These are phyloP conservation scores for Pantala flavescens DNA, from an alignment of 1,140 invertebrate genomes.

Conservation along the genomic window DNA sequence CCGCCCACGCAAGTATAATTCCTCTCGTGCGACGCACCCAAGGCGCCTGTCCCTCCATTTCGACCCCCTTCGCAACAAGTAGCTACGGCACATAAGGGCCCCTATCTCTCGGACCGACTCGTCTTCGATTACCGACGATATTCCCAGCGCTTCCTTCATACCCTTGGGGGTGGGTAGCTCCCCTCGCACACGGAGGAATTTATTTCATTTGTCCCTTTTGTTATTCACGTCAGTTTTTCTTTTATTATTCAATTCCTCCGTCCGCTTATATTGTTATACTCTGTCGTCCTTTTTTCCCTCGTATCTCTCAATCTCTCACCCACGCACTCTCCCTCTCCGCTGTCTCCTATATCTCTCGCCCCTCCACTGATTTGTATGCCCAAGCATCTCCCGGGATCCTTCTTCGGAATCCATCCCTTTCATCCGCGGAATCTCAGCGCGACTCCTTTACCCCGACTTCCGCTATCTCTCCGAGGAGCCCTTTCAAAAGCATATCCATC, in stretches of 20 bases:
- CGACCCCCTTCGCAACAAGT: not conserved
- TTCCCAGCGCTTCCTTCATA: not conserved
- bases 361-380: not conserved
- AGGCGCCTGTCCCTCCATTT: not conserved
- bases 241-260: not conserved
- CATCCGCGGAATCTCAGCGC: too few relatives aligned
- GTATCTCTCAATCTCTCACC: conserved; percentile 5
- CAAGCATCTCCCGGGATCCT: too few relatives aligned
- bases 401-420: too few relatives aligned
- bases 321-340: not conserved
- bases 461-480: too few relatives aligned
- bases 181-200: not conserved
- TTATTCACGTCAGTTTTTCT: conserved; percentile 7
- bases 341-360: not conserved
- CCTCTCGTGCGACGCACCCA: too few relatives aligned
- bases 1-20: not conserved
- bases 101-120: not conserved
- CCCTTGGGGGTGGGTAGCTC: not conserved
- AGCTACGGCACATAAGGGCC: not conserved
- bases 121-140: not conserved
- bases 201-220: conserved; percentile 3
- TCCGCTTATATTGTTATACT: conserved; percentile 10
- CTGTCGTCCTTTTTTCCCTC: not conserved
- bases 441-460: too few relatives aligned
- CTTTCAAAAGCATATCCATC: too few relatives aligned